Evolutionary conservation across 2,113 vertebrate species (phyloP), one percentile per base, ranked within the genome.

Genomic region (Varanus salvator): DNA sequence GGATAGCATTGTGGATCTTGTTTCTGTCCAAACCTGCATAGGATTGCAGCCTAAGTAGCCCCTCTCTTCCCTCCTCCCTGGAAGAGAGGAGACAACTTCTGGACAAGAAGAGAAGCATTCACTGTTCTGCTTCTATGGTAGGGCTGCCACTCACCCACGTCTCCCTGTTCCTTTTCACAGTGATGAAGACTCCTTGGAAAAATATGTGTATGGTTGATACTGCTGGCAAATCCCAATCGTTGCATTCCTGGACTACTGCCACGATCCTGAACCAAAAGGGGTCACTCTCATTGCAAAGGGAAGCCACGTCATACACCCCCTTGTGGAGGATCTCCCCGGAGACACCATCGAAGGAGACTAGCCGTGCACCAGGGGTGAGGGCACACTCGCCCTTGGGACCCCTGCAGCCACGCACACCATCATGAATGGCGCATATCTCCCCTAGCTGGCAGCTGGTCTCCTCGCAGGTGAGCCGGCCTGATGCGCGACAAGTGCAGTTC

Each of bases 181-280:
- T 94, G 74, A 97, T 89, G 0, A 96, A 19, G 1, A 91, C 87
- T 0, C 91, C 76, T n/a, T 48, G 1, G 90, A 94, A 94, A 94
- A 91, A 88, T 21, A 87, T 66, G n/a, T 90, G 90, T 7, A 89
- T 21, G 5, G 48, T 80, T 8, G 84, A 8, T 1, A 85, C 80
- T 6, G 68, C 1, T 27, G 38, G 6, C 0, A 2, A 48, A 8
- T 87, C 29, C 38, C 44, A 69, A 5, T 14, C 44, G 0, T 34
- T 0, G 74, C 96, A 96, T 66, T 23, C 5, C 64, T 89, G 87
- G 86, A 95, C 48, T 0, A 93, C 84, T 11, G 91, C 94, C 1
- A 96, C 19, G 74, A 97, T 90, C 0, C 96, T 92, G 88, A 94
- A 96, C 95, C 95, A 96, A 87, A 44, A 25, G 50, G 92, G 87